Evolutionary conservation across 2,113 vertebrate species (phyloP).

Genomic region (Hippolais icterina): DNA sequence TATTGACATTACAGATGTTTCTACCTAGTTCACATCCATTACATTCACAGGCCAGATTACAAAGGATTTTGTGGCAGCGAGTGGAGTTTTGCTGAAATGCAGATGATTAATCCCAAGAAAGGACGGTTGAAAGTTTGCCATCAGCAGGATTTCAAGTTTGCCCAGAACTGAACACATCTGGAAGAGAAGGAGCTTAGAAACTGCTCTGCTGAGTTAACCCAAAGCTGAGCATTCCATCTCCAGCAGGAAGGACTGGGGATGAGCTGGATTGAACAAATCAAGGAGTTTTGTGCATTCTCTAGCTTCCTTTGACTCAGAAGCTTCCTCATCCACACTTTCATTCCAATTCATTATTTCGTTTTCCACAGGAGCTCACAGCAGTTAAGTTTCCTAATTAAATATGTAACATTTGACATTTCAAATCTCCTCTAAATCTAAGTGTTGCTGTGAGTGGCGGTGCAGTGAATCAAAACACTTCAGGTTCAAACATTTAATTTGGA

Average conservation of each 20-base stretch:
- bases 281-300: neutral
- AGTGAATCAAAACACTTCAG: neutral
- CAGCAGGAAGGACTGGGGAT: neutral
- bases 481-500: neutral
- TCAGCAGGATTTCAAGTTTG: neutral
- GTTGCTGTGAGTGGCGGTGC: neutral
- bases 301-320: neutral
- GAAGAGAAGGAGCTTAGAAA: neutral
- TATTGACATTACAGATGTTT: conserved; percentile 2
- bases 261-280: neutral
- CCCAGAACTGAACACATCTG: neutral
- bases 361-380: neutral
- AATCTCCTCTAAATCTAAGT: neutral
- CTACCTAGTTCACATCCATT: neutral
- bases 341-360: neutral
- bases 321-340: neutral
- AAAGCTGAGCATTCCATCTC: neutral
- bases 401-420: neutral
- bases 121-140: neutral
- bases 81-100: neutral
- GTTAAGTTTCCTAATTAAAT: neutral
- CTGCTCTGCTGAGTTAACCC: neutral
- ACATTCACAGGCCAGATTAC: neutral
- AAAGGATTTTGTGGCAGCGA: neutral
- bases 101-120: neutral